These are phyloP conservation scores for Xylophagus ater DNA, from an alignment of 2,888 invertebrate genomes.

Conservation along the genomic window DNA sequence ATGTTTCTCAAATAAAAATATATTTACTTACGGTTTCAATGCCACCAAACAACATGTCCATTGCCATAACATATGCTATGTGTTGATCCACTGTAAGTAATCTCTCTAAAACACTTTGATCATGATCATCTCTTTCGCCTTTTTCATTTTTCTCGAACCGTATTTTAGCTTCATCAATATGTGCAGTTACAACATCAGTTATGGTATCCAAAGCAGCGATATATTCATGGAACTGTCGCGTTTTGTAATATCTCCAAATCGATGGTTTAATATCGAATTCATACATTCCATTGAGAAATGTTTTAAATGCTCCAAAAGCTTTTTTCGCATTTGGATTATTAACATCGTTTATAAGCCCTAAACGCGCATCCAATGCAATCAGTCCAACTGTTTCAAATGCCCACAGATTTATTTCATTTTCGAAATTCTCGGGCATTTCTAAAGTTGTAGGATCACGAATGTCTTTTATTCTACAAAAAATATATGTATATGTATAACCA, in stretches of 20 bases:
- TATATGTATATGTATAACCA: too few relatives aligned
- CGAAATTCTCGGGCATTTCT: slow-evolving; percentile 33
- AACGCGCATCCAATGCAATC: slow-evolving; percentile 33
- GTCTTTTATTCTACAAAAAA: slow-evolving; percentile 22
- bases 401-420: slow-evolving; percentile 46
- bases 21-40: slow-evolving; percentile 53
- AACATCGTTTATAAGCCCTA: slow-evolving; percentile 22
- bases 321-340: slow-evolving; percentile 24
- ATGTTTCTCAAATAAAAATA: too few relatives aligned
- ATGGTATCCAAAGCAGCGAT: slow-evolving; percentile 28
- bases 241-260: slow-evolving; percentile 29
- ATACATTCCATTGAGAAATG: slow-evolving; percentile 26
- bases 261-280: slow-evolving; percentile 31
- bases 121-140: slow-evolving; percentile 15
- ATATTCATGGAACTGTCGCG: slow-evolving; percentile 26
- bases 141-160: slow-evolving; percentile 19
- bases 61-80: slow-evolving; percentile 56
- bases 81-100: slow-evolving; percentile 48
- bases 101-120: slow-evolving; percentile 51
- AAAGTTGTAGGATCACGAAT: slow-evolving; percentile 21
- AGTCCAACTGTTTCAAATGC: slow-evolving; percentile 43
- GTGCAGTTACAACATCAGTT: slow-evolving; percentile 29
- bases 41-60: slow-evolving; percentile 60
- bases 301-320: slow-evolving; percentile 23
- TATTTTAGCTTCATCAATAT: slow-evolving; percentile 33